These are phyloP conservation scores for Stramonita haemastoma DNA, from an alignment of 2,888 invertebrate genomes.

Conservation along the genomic window DNA sequence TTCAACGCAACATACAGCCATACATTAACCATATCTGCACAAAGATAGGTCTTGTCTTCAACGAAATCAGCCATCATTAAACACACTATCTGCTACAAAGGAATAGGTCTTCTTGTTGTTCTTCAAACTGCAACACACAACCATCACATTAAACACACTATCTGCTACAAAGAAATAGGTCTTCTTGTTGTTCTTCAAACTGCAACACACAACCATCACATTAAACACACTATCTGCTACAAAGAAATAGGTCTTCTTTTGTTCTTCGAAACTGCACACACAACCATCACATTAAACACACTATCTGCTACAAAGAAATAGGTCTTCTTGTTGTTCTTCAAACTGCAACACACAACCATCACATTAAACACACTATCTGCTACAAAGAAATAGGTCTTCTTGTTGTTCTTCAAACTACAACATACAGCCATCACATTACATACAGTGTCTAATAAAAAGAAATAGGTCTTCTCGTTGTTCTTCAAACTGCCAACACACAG, in stretches of 20 bases:
- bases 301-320: slow-evolving; percentile 81
- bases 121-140: too few relatives aligned
- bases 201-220: neutral
- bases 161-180: slow-evolving; percentile 87
- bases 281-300: neutral
- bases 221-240: neutral
- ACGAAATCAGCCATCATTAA: neutral
- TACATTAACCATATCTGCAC: too few relatives aligned
- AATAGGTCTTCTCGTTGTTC: too few relatives aligned
- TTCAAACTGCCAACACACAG: too few relatives aligned
- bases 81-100: slow-evolving; percentile 71
- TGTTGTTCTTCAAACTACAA: too few relatives aligned
- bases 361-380: too few relatives aligned
- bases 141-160: too few relatives aligned
- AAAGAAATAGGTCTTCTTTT: slow-evolving; percentile 81
- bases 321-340: slow-evolving; percentile 61
- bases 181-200: slow-evolving; percentile 67
- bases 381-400: too few relatives aligned
- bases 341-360: too few relatives aligned
- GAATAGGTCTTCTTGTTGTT: slow-evolving; percentile 81
- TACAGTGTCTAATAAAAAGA: too few relatives aligned
- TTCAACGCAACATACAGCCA: slow-evolving; percentile 34
- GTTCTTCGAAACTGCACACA: slow-evolving; percentile 40
- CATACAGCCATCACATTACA: too few relatives aligned
- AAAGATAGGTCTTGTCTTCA: too few relatives aligned